Evolutionary conservation across 1,140 invertebrate species (phyloP), one percentile per base, ranked within the genome.

Genomic region (Mamestra configurata): DNA sequence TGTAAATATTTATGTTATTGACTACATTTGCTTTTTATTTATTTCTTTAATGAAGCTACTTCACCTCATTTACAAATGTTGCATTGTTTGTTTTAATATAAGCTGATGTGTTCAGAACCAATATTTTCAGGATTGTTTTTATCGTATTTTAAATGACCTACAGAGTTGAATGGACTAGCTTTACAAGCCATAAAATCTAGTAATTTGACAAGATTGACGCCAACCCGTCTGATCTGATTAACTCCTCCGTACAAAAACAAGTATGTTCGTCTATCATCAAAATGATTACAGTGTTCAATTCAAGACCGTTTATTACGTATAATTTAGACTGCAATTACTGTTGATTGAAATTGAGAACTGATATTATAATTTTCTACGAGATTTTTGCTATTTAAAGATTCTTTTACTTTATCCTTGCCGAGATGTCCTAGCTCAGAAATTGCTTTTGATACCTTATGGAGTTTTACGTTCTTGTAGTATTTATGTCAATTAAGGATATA

Each of bases 211-310:
- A 68, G 59, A 35, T 68, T 77, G 80, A 79, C 79, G 78, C 78
- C 78, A 71, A 49, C 46, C 55, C 18, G 78, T 79, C 78, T 79
- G 59, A 4, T 46, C 57, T 64, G 70, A 66, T 81, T 72, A 77
- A 53, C 35, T 49, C 31, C 37, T 49, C 31, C 37, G 55, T n/a
- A 75, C 71, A 75, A 75, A 59, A 75, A 75, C 71, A 59, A 57
- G 71, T 75, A 77, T 57, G 18, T 57, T 71, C 70, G 70, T 73
- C 78, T 78, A 83, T 79, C 80, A 80, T 76, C 75, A 57, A 78
- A 46, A 49, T 77, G 76, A 82, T 82, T 82, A 84, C 75, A 49
- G 27, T 77, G 43, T 81, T 81, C 78, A 79, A 49, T 64, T 76
- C 73, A 59, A 31, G 55, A 15, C 18, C 73, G 73, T 76, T 76